phyloP scores from a whole-genome alignment of 2,113 vertebrate genomes.

The Leuciscus idus region DNA sequence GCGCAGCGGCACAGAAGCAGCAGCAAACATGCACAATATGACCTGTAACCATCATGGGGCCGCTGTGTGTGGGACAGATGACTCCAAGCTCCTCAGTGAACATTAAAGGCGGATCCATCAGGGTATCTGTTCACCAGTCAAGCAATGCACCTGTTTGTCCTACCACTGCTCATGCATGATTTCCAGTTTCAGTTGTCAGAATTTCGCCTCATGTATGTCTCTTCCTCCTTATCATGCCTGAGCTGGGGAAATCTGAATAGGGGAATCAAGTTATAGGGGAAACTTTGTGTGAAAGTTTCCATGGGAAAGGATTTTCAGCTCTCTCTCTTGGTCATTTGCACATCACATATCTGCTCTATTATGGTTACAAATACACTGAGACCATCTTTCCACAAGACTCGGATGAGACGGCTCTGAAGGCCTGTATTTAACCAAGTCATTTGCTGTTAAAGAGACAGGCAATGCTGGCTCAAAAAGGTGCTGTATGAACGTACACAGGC shows the following conservation, averaged over 20 bases:
- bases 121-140: conserved; percentile 14
- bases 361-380: conserved; percentile 31
- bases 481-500: conserved; percentile 33
- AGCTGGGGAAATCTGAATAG: not conserved
- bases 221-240: not conserved
- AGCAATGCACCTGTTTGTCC: not conserved
- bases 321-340: not conserved
- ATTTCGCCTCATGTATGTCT: not conserved
- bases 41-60: conserved; percentile 52
- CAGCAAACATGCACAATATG: conserved; percentile 9
- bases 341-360: conserved; percentile 32
- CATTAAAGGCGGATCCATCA: not conserved
- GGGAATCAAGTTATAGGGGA: not conserved
- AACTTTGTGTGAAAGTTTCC: not conserved
- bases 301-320: not conserved
- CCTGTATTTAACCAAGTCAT: conserved; percentile 10
- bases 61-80: conserved; percentile 22
- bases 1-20: conserved; percentile 4
- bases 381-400: conserved; percentile 19
- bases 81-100: not conserved
- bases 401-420: conserved; percentile 27
- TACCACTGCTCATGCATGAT: conserved; percentile 20
- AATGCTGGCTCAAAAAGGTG: conserved; percentile 45
- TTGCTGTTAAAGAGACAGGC: conserved; percentile 36
- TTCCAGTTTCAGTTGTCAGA: not conserved